phyloP scores from a whole-genome alignment of 2,797 vertebrate species.

The Cichlasoma orientale region DNA sequence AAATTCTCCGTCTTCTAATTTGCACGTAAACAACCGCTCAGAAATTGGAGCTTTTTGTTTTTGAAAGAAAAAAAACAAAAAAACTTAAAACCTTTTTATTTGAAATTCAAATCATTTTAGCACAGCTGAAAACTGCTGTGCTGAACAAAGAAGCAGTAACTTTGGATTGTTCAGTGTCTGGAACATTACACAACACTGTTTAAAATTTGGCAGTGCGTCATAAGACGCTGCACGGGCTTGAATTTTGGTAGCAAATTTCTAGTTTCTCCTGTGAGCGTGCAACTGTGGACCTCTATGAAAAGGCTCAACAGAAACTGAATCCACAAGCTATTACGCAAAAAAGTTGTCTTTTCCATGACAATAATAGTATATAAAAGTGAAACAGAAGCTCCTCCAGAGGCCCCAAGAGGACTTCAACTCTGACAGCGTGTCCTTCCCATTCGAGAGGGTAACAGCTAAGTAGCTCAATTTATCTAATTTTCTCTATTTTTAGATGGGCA shows the following conservation, averaged over 20 bases:
- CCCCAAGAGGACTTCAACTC: background rate
- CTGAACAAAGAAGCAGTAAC: background rate
- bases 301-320: background rate
- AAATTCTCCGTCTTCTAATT: background rate
- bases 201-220: background rate
- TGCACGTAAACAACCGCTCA: background rate
- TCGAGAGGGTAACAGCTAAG: constrained; percentile 13
- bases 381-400: background rate
- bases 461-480: constrained; percentile 47
- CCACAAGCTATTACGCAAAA: background rate
- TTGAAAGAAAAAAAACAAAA: rapidly evolving
- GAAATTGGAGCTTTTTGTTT: background rate
- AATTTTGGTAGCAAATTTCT: background rate
- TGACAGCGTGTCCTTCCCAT: constrained; percentile 15
- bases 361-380: background rate
- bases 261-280: background rate
- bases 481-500: constrained; percentile 58
- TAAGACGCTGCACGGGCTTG: background rate
- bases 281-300: background rate
- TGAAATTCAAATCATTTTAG: no score
- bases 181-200: background rate
- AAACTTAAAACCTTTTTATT: background rate
- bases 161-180: background rate
- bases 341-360: background rate
- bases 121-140: background rate